Conservation (phyloP, 2,113 vertebrate species). For the Bos indicus region DNA sequence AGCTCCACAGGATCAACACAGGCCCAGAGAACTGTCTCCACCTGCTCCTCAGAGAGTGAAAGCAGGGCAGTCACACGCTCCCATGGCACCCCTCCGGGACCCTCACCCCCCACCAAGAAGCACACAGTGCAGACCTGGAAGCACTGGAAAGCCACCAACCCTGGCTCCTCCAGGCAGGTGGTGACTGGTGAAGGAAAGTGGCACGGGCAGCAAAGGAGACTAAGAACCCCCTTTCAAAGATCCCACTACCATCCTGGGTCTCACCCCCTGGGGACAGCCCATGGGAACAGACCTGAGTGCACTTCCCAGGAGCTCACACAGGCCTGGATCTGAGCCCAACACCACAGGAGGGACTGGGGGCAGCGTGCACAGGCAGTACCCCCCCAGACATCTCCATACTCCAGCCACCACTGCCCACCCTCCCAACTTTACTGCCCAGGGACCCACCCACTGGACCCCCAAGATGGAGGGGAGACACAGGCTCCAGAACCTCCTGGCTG, state of each 20-base stretch:
- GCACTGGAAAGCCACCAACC: neutral
- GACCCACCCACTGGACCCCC: neutral
- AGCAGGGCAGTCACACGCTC: neutral
- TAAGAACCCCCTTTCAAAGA: neutral
- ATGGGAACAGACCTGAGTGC: neutral
- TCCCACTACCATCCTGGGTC: neutral
- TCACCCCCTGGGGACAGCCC: neutral
- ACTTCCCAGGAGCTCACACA: neutral
- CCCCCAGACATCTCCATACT: too few species aligned
- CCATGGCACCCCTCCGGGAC: neutral
- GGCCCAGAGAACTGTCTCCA: neutral
- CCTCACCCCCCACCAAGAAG: neutral
- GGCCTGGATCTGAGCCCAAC: neutral
- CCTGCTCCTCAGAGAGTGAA: neutral
- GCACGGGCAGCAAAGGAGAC: too few species aligned
- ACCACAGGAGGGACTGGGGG: neutral
- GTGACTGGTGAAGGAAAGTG: neutral
- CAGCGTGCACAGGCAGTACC: accelerated
- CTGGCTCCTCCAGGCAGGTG: neutral
- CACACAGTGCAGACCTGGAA: neutral
- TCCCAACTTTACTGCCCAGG: neutral
- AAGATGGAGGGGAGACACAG: neutral
- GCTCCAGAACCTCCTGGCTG: neutral
- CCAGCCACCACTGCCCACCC: neutral
- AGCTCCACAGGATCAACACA: neutral